Evolutionary conservation across 2,797 vertebrate species (phyloP).

Genomic region (Channallabes apus): DNA sequence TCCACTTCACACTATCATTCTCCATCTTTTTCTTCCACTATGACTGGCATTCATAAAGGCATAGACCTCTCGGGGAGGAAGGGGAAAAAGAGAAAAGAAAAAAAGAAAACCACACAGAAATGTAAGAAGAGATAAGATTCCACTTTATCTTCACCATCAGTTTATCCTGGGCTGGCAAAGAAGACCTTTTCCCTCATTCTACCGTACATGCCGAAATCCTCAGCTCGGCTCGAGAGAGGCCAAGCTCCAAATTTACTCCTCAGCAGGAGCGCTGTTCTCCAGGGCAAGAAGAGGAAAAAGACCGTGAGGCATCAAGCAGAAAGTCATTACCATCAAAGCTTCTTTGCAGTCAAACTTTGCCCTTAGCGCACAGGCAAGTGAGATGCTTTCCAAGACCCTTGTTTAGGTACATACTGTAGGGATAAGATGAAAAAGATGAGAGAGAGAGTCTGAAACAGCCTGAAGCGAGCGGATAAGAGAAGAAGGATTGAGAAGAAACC

Average conservation of each 20-base stretch:
- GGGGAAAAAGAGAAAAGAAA: not conserved
- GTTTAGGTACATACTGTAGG: conserved; percentile 52
- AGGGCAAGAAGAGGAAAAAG: conserved; percentile 13
- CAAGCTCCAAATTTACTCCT: conserved; percentile 27
- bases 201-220: not conserved
- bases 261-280: conserved; percentile 38
- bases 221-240: conserved; percentile 4
- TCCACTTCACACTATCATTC: not conserved
- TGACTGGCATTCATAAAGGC: conserved; percentile 10
- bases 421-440: conserved; percentile 37
- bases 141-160: conserved; percentile 6
- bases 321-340: conserved; percentile 56
- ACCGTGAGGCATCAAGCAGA: conserved; percentile 43
- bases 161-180: conserved; percentile 31
- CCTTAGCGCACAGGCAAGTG: conserved; percentile 41
- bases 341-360: conserved; percentile 45
- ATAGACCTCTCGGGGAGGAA: not conserved
- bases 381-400: conserved; percentile 37
- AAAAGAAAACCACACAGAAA: not conserved
- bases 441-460: conserved; percentile 41
- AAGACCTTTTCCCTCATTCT: conserved; percentile 10
- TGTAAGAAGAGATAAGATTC: not conserved
- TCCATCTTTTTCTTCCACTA: not conserved
- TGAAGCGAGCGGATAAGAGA: conserved; percentile 32
- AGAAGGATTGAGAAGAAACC: conserved; percentile 31